These are phyloP conservation scores for Catharus fuscescens DNA, from an alignment of 2,113 vertebrate genomes.

Conservation along the genomic window DNA sequence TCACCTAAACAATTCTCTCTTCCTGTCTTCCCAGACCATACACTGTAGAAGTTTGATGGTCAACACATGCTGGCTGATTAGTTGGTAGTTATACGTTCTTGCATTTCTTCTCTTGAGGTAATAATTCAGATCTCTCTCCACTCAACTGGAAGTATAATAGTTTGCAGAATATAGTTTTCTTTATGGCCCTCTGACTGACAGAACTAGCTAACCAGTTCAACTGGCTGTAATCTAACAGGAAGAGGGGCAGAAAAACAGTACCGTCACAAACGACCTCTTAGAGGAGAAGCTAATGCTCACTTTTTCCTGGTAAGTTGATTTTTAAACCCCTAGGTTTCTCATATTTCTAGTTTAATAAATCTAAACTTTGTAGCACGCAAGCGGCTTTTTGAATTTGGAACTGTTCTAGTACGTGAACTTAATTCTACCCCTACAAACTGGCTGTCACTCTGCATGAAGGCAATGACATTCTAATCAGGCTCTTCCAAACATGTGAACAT, in stretches of 20 bases:
- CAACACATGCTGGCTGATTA: neutral
- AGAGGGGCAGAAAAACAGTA: neutral
- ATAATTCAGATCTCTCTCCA: neutral
- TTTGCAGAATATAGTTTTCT: neutral
- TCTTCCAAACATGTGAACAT: neutral
- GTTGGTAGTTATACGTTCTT: neutral
- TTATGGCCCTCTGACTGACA: neutral
- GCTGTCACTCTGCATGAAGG: neutral
- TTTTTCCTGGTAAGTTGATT: neutral
- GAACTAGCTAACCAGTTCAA: neutral
- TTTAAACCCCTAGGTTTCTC: neutral
- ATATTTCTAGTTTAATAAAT: neutral
- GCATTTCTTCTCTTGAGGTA: neutral
- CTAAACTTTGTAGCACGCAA: rapidly evolving
- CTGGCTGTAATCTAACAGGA: neutral
- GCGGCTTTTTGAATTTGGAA: neutral
- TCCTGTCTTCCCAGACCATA: neutral
- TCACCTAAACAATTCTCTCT: neutral
- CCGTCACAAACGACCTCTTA: neutral
- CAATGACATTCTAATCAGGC: neutral
- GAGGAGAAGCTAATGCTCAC: neutral
- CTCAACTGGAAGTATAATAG: neutral
- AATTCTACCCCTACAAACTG: neutral
- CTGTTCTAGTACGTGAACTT: neutral
- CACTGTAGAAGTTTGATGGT: neutral